phyloP scores from a whole-genome alignment of 2,888 invertebrate species.

The Dicyrtomina minuta region DNA sequence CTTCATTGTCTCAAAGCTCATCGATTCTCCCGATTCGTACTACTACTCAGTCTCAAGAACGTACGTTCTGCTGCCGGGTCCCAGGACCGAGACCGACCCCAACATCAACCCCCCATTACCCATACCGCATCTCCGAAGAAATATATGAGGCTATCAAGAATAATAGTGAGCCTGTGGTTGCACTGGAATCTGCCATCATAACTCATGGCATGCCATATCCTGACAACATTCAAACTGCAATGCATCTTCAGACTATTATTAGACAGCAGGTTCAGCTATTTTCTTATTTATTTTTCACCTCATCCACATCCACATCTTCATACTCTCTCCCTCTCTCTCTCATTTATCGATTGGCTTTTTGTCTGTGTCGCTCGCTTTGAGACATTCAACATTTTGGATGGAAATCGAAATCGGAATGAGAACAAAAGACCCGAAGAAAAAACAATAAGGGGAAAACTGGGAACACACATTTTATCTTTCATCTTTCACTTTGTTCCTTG shows the following conservation, averaged over 20 bases:
- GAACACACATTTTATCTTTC: too few relatives aligned
- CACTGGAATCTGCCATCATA: slow-evolving; percentile 95
- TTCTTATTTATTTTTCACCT: background rate
- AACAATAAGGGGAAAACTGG: too few relatives aligned
- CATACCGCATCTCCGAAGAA: slow-evolving; percentile 57
- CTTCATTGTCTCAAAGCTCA: background rate
- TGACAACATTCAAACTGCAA: slow-evolving; percentile 81
- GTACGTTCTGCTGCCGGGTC: too few relatives aligned
- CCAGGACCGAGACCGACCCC: background rate
- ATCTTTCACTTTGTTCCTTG: too few relatives aligned
- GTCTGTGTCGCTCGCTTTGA: background rate
- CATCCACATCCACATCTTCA: background rate
- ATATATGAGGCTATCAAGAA: slow-evolving; percentile 67
- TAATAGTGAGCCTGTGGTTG: slow-evolving; percentile 73
- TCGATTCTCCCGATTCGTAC: slow-evolving; percentile 30
- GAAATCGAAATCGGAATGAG: background rate
- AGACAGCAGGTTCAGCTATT: slow-evolving; percentile 62
- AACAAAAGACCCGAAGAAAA: background rate
- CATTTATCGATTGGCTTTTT: background rate
- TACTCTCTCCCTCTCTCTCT: background rate
- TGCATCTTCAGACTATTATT: slow-evolving; percentile 76
- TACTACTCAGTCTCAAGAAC: too few relatives aligned
- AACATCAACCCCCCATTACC: background rate
- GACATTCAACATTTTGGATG: background rate
- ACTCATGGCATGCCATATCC: slow-evolving; percentile 98